phyloP scores from a whole-genome alignment of 2,113 vertebrate genomes.

The Pholis gunnellus region DNA sequence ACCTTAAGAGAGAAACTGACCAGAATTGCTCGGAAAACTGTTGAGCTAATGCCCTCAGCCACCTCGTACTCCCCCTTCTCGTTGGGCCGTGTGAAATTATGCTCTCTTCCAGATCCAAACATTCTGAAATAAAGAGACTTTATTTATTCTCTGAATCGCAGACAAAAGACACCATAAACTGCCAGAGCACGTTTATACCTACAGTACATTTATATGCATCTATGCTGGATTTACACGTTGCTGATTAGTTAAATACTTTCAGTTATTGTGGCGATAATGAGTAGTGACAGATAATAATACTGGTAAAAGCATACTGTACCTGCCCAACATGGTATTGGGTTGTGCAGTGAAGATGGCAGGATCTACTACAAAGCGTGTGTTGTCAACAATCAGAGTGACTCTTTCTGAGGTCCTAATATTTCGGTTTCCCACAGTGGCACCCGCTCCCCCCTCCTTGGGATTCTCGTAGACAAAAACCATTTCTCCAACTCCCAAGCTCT shows the following conservation, averaged over 20 bases:
- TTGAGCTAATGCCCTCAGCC: conserved; percentile 98
- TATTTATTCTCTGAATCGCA: conserved; percentile 28
- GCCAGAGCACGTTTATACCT: not conserved
- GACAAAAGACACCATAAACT: not conserved
- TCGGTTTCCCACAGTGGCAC: conserved; percentile 78
- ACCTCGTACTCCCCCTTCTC: conserved; percentile 99
- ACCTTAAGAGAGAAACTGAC: conserved; percentile 79
- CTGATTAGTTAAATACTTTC: not conserved
- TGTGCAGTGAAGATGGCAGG: conserved; percentile 98
- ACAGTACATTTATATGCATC: not conserved
- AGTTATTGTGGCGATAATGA: not conserved
- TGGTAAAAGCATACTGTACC: conserved; percentile 77
- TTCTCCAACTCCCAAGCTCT: conserved; percentile 87
- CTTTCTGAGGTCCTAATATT: conserved; percentile 92
- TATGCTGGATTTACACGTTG: not conserved
- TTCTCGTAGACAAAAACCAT: conserved; percentile 99
- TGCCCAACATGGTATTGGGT: conserved; percentile 99
- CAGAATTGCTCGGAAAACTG: conserved; percentile 97
- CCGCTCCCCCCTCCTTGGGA: conserved; percentile 87
- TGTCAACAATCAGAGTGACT: conserved; percentile 97
- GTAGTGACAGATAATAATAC: not conserved
- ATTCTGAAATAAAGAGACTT: conserved; percentile 84
- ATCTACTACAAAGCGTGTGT: conserved; percentile 98
- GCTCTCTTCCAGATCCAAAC: conserved; percentile 99
- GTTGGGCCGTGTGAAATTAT: conserved; percentile 98